Conservation (phyloP, 2,113 vertebrate genomes). For the Salvator merianae region DNA sequence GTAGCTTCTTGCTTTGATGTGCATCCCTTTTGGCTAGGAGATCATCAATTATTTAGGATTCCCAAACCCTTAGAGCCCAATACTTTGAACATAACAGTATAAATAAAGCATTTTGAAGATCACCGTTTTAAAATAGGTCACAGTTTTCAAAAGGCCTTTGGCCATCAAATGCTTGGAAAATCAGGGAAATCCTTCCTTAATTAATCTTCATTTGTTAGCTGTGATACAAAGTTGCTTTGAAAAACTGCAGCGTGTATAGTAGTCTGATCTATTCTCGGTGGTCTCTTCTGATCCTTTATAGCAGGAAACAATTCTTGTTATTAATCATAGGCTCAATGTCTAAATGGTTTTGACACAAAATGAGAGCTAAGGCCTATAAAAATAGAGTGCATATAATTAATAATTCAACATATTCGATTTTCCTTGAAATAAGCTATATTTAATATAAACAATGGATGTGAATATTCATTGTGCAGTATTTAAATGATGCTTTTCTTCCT, state of each 20-base stretch:
- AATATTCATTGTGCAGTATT: background rate
- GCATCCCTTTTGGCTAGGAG: conserved; percentile 67
- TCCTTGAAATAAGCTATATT: background rate
- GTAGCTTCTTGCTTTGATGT: conserved; percentile 65
- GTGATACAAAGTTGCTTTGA: conserved; percentile 23
- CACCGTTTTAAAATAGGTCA: conserved; percentile 70
- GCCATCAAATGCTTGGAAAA: conserved; percentile 44
- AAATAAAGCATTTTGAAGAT: conserved; percentile 70
- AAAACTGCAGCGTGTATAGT: background rate
- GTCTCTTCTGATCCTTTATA: background rate
- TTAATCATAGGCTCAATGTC: conserved; percentile 5
- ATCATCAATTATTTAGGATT: conserved; percentile 73
- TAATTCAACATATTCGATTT: background rate
- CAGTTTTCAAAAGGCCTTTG: conserved; percentile 62
- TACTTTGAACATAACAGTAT: conserved; percentile 65
- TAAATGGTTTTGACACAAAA: conserved; percentile 4
- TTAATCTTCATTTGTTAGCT: conserved; percentile 53
- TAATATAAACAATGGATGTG: background rate
- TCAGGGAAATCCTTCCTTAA: conserved; percentile 51
- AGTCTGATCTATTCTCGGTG: background rate
- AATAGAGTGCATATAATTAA: background rate
- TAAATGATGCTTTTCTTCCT: background rate
- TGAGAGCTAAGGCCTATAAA: background rate
- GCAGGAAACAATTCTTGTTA: background rate
- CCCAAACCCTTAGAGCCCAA: conserved; percentile 63